Percentiles rank a stretch among this genome's conserved stretches.
Conservation (phyloP, 2,113 vertebrate species). For the Merops nubicus region DNA sequence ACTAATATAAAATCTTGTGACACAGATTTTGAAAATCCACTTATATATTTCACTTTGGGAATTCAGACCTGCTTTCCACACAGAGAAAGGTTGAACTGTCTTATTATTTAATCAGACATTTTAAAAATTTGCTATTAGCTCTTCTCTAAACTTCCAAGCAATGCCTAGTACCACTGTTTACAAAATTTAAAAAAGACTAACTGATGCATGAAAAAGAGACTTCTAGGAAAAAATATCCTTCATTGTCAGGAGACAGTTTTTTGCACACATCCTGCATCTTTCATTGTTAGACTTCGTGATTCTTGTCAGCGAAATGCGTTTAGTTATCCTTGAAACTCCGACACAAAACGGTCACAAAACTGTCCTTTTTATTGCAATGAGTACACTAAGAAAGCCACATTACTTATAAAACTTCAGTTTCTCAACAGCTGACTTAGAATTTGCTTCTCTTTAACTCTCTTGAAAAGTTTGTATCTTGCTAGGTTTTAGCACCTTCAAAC, state of each 20-base stretch:
- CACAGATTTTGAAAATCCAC: constrained; percentile 23
- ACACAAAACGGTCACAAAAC: background rate
- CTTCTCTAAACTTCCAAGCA: background rate
- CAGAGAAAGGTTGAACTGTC: background rate
- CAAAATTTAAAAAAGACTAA: background rate
- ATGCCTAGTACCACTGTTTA: background rate
- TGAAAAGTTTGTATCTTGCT: background rate
- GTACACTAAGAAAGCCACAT: background rate
- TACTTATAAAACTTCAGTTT: background rate
- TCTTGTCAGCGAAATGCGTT: background rate
- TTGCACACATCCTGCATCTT: background rate
- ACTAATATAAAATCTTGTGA: constrained; percentile 19
- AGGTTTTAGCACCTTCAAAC: background rate
- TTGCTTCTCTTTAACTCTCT: background rate
- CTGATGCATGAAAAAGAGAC: background rate
- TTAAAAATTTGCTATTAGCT: background rate
- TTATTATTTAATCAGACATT: background rate
- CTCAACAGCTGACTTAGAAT: background rate
- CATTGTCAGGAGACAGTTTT: background rate
- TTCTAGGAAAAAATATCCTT: background rate
- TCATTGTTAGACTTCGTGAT: background rate
- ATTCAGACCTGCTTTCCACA: background rate
- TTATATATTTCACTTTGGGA: background rate
- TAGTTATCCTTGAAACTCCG: background rate
- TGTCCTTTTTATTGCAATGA: background rate